A percentile compares a stretch with the other conserved stretches of the same genome.
Conservation (phyloP, 2,113 vertebrate genomes). For the Lota lota region DNA sequence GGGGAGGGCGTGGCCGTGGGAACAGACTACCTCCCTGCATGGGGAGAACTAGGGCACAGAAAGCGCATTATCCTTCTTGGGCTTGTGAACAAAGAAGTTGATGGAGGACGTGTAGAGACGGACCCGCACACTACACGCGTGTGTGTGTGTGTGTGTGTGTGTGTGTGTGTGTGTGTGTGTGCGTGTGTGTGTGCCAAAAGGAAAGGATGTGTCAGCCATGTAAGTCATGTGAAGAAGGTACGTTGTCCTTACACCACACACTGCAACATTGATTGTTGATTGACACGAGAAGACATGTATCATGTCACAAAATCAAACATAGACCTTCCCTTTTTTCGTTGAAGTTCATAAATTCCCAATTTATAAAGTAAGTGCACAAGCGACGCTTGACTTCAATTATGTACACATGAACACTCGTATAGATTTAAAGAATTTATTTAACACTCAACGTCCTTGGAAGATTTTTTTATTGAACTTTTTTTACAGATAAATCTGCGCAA, state of each 20-base stretch:
- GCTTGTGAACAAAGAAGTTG: too few species aligned
- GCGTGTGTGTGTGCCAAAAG: neutral
- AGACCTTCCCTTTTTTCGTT: too few species aligned
- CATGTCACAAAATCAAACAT: too few species aligned
- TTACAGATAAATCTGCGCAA: too few species aligned
- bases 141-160: conserved; percentile 12
- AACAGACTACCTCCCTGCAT: conserved; percentile 81
- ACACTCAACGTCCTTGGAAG: too few species aligned
- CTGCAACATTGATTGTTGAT: neutral
- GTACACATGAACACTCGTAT: too few species aligned
- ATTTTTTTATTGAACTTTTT: too few species aligned
- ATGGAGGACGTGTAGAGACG: too few species aligned
- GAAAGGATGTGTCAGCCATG: neutral
- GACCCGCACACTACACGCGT: neutral
- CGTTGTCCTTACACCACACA: too few species aligned
- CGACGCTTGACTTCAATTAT: conserved; percentile 3
- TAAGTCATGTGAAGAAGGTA: too few species aligned
- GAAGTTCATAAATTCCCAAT: conserved; percentile 19
- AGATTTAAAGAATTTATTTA: too few species aligned
- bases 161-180: conserved; percentile 7
- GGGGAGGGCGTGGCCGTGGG: conserved; percentile 42
- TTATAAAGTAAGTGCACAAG: conserved; percentile 37
- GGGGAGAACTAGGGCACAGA: conserved; percentile 78
- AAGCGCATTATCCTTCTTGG: conserved; percentile 59
- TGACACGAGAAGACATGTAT: too few species aligned